These are phyloP conservation scores for Trachurus trachurus DNA, from an alignment of 2,797 vertebrate genomes.

Conservation along the genomic window DNA sequence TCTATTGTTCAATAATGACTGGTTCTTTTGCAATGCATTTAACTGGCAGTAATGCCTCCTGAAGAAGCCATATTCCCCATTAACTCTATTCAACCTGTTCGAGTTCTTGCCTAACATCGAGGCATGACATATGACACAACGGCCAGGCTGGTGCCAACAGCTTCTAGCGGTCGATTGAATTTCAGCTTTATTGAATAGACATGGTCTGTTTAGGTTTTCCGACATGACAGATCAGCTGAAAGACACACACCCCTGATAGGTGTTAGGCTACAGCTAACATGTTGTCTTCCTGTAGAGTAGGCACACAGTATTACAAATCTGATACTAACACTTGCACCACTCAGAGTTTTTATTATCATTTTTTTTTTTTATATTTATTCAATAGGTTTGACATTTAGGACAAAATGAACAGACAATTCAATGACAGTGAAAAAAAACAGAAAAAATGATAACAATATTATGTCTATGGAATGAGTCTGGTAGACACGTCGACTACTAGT, in stretches of 20 bases:
- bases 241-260: not conserved
- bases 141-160: conserved; percentile 20
- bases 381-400: too few relatives aligned
- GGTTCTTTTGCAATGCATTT: conserved; percentile 55
- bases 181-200: conserved; percentile 20
- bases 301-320: not conserved
- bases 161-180: conserved; percentile 7
- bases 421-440: too few relatives aligned
- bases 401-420: too few relatives aligned
- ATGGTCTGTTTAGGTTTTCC: conserved; percentile 5
- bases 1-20: conserved; percentile 65
- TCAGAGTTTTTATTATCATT: too few relatives aligned
- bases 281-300: too few relatives aligned
- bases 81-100: conserved; percentile 34
- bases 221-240: not conserved
- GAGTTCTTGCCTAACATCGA: conserved; percentile 12
- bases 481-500: too few relatives aligned
- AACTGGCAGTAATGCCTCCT: conserved; percentile 62
- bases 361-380: too few relatives aligned
- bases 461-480: too few relatives aligned
- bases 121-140: conserved; percentile 38
- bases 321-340: not conserved
- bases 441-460: too few relatives aligned
- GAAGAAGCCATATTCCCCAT: conserved; percentile 39
- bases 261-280: too few relatives aligned